Evolutionary conservation across 2,113 vertebrate species (phyloP).

Genomic region (Kryptolebias marmoratus): DNA sequence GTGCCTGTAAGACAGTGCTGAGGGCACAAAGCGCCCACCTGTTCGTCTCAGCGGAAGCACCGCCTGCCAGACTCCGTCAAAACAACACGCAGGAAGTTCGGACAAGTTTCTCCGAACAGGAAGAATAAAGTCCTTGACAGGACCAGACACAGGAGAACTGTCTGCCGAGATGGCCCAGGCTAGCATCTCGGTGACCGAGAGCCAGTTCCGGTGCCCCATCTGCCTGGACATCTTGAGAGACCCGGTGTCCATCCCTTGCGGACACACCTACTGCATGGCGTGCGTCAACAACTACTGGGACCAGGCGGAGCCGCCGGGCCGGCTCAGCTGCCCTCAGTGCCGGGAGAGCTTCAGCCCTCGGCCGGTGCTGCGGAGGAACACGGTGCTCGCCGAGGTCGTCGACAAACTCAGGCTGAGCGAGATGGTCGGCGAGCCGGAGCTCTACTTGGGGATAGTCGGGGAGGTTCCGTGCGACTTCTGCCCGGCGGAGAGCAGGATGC

Average conservation of each 20-base stretch:
- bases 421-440: conserved; percentile 37
- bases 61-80: conserved; percentile 24
- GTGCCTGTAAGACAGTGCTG: background rate
- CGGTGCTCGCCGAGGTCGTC: conserved; percentile 76
- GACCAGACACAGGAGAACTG: background rate
- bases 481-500: conserved; percentile 84
- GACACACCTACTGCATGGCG: conserved; percentile 79
- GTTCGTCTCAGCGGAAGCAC: conserved; percentile 17
- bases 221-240: conserved; percentile 76
- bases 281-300: conserved; percentile 78
- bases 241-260: conserved; percentile 79
- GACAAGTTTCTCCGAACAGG: background rate
- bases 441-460: conserved; percentile 66
- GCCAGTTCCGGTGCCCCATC: conserved; percentile 75
- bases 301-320: conserved; percentile 48
- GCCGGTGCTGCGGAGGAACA: conserved; percentile 78
- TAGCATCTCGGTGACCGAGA: conserved; percentile 77
- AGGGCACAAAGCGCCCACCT: background rate
- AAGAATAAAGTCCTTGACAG: background rate
- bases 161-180: conserved; percentile 66
- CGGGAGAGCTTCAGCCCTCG: conserved; percentile 73
- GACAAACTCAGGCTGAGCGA: conserved; percentile 64
- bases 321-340: conserved; percentile 72
- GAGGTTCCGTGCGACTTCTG: conserved; percentile 93
- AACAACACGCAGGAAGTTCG: conserved; percentile 4